Evolutionary conservation across 1,140 invertebrate genomes (phyloP).

Genomic region (Acromyrmex charruanus): DNA sequence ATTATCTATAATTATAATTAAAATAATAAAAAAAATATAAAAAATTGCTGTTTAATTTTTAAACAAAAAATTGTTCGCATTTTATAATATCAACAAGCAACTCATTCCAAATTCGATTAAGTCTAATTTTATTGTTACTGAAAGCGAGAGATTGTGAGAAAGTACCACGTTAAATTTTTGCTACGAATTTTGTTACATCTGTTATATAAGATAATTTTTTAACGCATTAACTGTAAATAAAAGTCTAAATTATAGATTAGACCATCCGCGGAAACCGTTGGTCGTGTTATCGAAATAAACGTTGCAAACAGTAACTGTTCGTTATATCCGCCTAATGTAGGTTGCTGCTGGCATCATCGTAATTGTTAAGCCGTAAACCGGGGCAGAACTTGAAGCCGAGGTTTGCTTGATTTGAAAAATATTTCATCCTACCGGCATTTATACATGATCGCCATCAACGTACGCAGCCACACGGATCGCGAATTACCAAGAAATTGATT

Average conservation of each 20-base stretch:
- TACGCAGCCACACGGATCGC: constrained; percentile 44
- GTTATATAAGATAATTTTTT: not conserved
- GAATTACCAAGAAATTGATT: constrained; percentile 44
- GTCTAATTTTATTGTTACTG: not conserved
- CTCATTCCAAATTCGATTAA: not conserved
- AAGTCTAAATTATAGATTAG: not conserved
- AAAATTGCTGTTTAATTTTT: no score
- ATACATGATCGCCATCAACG: constrained; percentile 62
- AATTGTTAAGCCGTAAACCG: constrained; percentile 78
- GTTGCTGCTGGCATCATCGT: constrained; percentile 74
- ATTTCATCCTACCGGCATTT: constrained; percentile 58
- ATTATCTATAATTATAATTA: not conserved
- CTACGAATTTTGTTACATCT: not conserved
- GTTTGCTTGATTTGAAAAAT: constrained; percentile 64
- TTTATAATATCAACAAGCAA: not conserved
- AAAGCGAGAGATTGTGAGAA: not conserved
- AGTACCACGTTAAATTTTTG: not conserved
- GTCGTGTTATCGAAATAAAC: constrained; percentile 40
- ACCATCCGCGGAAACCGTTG: constrained; percentile 41
- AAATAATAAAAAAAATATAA: no score
- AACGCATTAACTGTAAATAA: not conserved
- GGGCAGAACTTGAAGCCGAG: constrained; percentile 72
- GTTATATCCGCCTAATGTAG: constrained; percentile 79
- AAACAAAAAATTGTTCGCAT: not conserved
- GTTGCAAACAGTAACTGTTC: constrained; percentile 42